phyloP scores from a whole-genome alignment of 2,797 vertebrate genomes.

The Mallotus villosus region DNA sequence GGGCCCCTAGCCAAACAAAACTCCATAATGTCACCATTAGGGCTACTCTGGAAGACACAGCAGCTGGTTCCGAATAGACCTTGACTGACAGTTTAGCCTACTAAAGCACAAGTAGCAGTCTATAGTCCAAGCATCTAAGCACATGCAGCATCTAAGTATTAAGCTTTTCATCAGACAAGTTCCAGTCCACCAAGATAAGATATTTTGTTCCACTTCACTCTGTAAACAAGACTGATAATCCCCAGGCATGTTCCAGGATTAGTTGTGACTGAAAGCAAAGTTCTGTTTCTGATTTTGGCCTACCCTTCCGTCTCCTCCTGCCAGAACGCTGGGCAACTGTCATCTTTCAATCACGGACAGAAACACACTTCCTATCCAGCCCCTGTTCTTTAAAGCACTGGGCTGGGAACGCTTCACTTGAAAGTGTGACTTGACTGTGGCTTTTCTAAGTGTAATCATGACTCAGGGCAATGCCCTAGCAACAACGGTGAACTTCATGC shows the following conservation, averaged over 20 bases:
- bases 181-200: not conserved
- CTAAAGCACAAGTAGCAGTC: not conserved
- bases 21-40: conserved; percentile 46
- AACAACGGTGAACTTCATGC: conserved; percentile 61
- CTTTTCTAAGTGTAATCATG: conserved; percentile 28
- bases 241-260: not conserved
- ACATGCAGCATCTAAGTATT: too few relatives aligned
- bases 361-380: not conserved
- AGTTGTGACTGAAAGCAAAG: not conserved
- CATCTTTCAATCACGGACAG: conserved; percentile 42
- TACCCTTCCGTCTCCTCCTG: conserved; percentile 63
- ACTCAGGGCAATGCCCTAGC: conserved; percentile 25
- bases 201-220: not conserved
- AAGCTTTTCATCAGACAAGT: not conserved
- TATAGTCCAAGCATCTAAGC: not conserved
- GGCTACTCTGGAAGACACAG: conserved; percentile 10
- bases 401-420: conserved; percentile 5
- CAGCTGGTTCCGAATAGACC: not conserved
- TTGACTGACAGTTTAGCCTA: not conserved
- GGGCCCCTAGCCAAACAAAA: conserved; percentile 50
- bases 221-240: not conserved
- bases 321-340: conserved; percentile 16
- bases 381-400: conserved; percentile 1
- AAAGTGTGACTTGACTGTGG: conserved; percentile 11
- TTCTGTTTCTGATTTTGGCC: conserved; percentile 12